Conservation (phyloP, 2,797 vertebrate species). For the Hoplostethus atlanticus region DNA sequence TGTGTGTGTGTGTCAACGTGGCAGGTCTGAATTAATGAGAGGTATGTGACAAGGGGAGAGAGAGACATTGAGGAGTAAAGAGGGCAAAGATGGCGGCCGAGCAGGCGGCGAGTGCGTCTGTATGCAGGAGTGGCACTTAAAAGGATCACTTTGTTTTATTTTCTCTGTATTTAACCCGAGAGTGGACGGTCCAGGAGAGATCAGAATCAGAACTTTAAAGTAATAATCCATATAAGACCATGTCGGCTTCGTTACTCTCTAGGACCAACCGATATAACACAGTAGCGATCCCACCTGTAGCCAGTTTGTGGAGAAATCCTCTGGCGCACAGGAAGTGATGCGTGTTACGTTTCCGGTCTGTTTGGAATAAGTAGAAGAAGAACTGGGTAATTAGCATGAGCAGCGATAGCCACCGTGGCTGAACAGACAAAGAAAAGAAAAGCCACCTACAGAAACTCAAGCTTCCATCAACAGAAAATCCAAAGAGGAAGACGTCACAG, state of each 20-base stretch:
- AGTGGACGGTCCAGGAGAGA: conserved; percentile 22
- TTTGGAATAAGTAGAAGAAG: neutral
- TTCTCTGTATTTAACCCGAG: conserved; percentile 43
- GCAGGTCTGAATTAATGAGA: conserved; percentile 83
- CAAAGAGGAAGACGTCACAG: too few relatives aligned
- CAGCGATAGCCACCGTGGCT: too few relatives aligned
- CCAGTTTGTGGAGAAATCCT: conserved; percentile 1
- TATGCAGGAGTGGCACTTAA: conserved; percentile 54
- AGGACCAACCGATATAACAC: conserved; percentile 14
- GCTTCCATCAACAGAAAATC: too few relatives aligned
- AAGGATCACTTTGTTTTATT: conserved; percentile 65
- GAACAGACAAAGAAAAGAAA: too few relatives aligned
- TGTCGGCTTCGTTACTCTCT: conserved; percentile 3
- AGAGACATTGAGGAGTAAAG: conserved; percentile 68
- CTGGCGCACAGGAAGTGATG: too few relatives aligned
- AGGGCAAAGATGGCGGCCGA: conserved; percentile 72
- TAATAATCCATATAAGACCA: conserved; percentile 40
- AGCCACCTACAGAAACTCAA: too few relatives aligned
- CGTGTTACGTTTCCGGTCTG: neutral
- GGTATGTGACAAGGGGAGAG: conserved; percentile 70
- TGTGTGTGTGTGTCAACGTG: conserved; percentile 64
- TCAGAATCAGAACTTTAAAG: conserved; percentile 55
- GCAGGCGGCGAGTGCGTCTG: conserved; percentile 59
- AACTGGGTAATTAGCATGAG: too few relatives aligned
- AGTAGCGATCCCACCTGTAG: conserved; percentile 5